Percentiles rank a stretch among this genome's conserved stretches.
Evolutionary conservation across 2,888 invertebrate genomes (phyloP).

Genomic region (Coleophora deauratella): DNA sequence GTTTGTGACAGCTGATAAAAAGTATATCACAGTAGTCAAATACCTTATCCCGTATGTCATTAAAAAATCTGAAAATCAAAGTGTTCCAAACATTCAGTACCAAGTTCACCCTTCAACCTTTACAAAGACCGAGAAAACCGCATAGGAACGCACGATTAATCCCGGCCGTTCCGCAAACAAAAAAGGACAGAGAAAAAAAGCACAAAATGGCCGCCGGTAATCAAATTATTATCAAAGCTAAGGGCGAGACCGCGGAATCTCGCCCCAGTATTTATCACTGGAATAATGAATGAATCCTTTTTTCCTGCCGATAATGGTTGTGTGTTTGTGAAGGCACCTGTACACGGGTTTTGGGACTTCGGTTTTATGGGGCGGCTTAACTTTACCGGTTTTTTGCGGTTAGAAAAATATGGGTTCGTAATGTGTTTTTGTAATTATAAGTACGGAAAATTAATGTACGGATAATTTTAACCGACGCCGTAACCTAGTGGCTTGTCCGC

Average conservation of each 20-base stretch:
- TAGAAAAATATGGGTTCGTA: background rate
- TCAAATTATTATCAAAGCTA: constrained; percentile 48
- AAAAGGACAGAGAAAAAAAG: constrained; percentile 23
- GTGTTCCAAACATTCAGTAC: no score
- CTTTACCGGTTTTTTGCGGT: background rate
- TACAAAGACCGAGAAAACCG: constrained; percentile 25
- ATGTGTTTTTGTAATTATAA: no score
- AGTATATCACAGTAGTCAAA: no score
- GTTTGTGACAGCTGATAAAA: no score
- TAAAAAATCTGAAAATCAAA: no score
- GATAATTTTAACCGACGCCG: no score
- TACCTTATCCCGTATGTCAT: no score
- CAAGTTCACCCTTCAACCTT: no score
- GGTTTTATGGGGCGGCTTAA: background rate
- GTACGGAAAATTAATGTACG: no score
- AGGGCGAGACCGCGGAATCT: constrained; percentile 32
- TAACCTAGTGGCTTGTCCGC: no score
- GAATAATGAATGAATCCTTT: constrained; percentile 44
- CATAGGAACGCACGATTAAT: constrained; percentile 34
- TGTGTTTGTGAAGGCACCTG: constrained; percentile 22
- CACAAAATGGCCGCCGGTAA: constrained; percentile 42
- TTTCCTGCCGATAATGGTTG: constrained; percentile 38
- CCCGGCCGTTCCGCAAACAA: constrained; percentile 23
- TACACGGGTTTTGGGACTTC: constrained; percentile 13
- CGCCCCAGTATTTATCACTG: constrained; percentile 41